Evolutionary conservation across 2,797 vertebrate species (phyloP).

Genomic region (Amblyopsis hoosieri): DNA sequence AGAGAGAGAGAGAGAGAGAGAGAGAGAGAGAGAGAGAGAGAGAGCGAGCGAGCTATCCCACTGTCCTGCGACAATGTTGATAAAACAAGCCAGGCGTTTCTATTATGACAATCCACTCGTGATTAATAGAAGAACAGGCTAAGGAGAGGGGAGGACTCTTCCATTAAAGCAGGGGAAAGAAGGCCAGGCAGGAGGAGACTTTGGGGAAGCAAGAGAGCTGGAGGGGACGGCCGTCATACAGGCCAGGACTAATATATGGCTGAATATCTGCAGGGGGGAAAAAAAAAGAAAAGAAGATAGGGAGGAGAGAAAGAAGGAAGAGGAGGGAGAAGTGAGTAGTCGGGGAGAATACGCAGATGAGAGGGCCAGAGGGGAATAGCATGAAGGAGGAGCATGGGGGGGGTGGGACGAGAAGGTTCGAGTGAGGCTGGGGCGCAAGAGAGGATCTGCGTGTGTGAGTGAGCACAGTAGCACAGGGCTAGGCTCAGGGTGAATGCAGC

Average conservation of each 20-base stretch:
- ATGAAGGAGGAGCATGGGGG: constrained; percentile 51
- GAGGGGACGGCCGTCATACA: constrained; percentile 48
- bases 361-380: constrained; percentile 54
- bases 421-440: constrained; percentile 36
- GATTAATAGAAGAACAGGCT: constrained; percentile 39
- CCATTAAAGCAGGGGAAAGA: constrained; percentile 42
- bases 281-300: constrained; percentile 16
- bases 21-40: too few relatives aligned
- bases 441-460: constrained; percentile 18
- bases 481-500: constrained; percentile 72
- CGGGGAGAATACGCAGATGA: constrained; percentile 44
- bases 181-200: constrained; percentile 33
- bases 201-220: constrained; percentile 30
- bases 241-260: constrained; percentile 43
- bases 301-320: constrained; percentile 21
- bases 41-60: neutral
- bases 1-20: neutral
- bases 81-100: constrained; percentile 9
- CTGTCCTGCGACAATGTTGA: constrained; percentile 19
- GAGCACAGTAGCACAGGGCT: constrained; percentile 63
- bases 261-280: constrained; percentile 29
- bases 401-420: constrained; percentile 35
- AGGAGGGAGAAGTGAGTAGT: constrained; percentile 48
- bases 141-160: constrained; percentile 42
- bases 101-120: constrained; percentile 11